Evolutionary conservation across 2,888 invertebrate species (phyloP).

Genomic region (Bugulina stolonifera): DNA sequence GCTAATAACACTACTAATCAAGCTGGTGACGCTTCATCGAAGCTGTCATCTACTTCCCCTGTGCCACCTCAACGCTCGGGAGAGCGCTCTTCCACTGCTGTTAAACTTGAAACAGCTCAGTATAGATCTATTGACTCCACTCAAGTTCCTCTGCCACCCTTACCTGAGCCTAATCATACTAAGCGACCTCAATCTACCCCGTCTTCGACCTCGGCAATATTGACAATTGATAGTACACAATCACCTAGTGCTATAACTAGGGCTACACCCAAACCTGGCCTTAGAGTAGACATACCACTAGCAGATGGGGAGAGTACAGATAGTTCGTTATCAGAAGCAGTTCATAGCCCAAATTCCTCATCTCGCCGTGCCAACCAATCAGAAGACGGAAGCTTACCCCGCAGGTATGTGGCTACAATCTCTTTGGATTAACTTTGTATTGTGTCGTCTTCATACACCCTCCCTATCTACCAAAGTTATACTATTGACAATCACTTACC

Average conservation of each 20-base stretch:
- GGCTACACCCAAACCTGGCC: background rate
- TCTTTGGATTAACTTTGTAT: background rate
- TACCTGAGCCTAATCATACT: background rate
- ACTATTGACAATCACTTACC: background rate
- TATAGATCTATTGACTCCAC: no score
- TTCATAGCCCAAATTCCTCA: background rate
- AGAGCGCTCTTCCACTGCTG: no score
- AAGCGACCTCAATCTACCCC: background rate
- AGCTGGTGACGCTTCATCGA: background rate
- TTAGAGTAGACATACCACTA: background rate
- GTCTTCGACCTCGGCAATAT: background rate
- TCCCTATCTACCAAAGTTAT: background rate
- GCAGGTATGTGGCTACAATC: slow-evolving; percentile 16
- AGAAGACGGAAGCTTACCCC: background rate
- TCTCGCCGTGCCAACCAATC: background rate
- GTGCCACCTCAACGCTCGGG: background rate
- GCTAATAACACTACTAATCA: background rate
- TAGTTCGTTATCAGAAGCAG: background rate
- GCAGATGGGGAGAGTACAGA: slow-evolving; percentile 13
- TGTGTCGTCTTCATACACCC: background rate
- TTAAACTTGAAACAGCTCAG: no score
- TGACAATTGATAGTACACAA: background rate
- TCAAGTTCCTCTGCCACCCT: background rate
- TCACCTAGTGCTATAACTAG: background rate
- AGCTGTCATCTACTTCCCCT: background rate